Percentiles rank a stretch among this genome's conserved stretches.
Evolutionary conservation across 2,113 vertebrate species (phyloP).

Genomic region (Sylvietta virens): DNA sequence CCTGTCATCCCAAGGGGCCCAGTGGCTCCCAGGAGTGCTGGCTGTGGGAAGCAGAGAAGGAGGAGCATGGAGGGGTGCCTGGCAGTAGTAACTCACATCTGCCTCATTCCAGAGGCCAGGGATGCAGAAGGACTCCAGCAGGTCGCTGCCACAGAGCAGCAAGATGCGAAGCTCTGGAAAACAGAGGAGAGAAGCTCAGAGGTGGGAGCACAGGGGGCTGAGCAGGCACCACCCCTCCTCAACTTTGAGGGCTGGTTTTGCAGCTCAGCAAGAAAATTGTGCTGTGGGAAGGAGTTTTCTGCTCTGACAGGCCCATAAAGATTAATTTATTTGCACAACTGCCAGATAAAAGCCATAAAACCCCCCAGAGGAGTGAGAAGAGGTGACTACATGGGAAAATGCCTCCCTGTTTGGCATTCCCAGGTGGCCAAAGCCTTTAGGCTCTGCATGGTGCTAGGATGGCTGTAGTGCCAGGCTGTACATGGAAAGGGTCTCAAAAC

Average conservation of each 20-base stretch:
- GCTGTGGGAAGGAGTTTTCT: not conserved
- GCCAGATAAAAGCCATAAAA: not conserved
- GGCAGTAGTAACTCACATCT: conserved; percentile 80
- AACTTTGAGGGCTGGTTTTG: not conserved
- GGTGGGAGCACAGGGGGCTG: not conserved
- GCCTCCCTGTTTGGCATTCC: not conserved
- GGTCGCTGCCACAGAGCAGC: conserved; percentile 95
- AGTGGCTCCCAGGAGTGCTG: not conserved
- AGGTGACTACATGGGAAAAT: not conserved
- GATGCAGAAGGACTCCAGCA: conserved; percentile 98
- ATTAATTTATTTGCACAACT: not conserved
- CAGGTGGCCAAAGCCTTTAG: not conserved
- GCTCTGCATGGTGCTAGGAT: not conserved
- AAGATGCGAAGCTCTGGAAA: conserved; percentile 92
- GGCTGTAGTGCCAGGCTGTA: not conserved
- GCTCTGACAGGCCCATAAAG: not conserved
- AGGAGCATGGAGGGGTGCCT: not conserved
- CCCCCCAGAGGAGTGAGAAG: not conserved
- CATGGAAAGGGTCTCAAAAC: not conserved
- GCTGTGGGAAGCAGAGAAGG: not conserved
- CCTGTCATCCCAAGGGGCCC: not conserved
- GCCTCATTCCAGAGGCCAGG: conserved; percentile 98
- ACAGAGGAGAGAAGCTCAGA: not conserved
- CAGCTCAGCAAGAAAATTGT: not conserved
- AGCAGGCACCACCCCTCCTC: not conserved